Evolutionary conservation across 1,140 invertebrate genomes (phyloP), one percentile per base, ranked within the genome.

Genomic region (Leguminivora glycinivorella): DNA sequence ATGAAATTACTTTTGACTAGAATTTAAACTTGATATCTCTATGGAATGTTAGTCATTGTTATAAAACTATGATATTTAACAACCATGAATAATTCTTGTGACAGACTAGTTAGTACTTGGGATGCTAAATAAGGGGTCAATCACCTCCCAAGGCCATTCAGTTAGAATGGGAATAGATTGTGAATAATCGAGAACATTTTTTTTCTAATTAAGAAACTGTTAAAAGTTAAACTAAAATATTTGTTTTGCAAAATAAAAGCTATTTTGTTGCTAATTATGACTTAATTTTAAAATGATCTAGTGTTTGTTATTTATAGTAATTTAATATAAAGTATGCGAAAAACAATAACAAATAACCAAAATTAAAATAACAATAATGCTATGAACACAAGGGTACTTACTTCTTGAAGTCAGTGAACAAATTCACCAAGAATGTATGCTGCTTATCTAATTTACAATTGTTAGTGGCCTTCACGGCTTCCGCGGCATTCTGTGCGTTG

Each of bases 401-500:
- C 94, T 98, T 98, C 72, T 98, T 96, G 92, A 99, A 99, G 88
- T 99, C 98, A 2, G 97, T 98, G 82, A 99, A 98, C 7, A 98
- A 92, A 92, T 99, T 99, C 1, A 99, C 97, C 83, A 96, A 94
- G 90, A 99, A 98, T 10, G 97, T 98, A 82, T 99, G 98, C 66
- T 95, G 94, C 84, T 99, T 99, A 91, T 99, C 99, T 77, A 99
- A 94, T 87, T 98, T 98, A 90, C 98, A 96, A 79, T 98, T 98
- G 92, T 99, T 98, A 22, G 95, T 94, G 29, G 94, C 92, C 82
- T 96, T 96, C 0, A 98, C 96, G 9, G 98, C 98, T 85, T 98
- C 96, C 67, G 95, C 92, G 14, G 98, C 98, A 87, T 96, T 94
- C 22, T 93, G 88, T 9, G 96, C 94, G 82, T 95, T 96, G 68